These are phyloP conservation scores for Myiagra hebetior DNA, from an alignment of 2,113 vertebrate genomes.

Conservation along the genomic window DNA sequence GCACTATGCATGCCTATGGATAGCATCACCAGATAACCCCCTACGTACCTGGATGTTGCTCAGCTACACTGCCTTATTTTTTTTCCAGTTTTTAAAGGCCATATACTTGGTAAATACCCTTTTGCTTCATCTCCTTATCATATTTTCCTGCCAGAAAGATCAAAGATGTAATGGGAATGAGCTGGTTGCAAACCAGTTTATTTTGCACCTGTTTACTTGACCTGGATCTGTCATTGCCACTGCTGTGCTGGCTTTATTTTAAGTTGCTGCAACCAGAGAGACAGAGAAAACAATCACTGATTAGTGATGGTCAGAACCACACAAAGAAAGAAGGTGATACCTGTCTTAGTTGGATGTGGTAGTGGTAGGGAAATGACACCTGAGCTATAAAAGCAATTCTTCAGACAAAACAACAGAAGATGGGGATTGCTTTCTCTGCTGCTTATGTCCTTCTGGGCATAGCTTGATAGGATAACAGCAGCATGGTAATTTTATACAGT, in stretches of 20 bases:
- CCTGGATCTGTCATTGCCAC: not conserved
- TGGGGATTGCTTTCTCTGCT: not conserved
- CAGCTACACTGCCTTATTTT: not conserved
- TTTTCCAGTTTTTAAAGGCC: not conserved
- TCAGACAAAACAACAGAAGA: not conserved
- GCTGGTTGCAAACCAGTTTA: not conserved
- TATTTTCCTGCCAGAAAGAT: not conserved
- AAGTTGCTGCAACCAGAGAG: not conserved
- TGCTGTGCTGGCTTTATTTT: not conserved
- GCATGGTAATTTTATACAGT: not conserved
- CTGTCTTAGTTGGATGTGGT: not conserved
- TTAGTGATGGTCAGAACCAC: not conserved
- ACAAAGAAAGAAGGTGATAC: not conserved
- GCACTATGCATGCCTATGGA: not conserved
- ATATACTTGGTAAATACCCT: not conserved
- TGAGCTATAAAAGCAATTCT: not conserved
- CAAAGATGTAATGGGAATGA: not conserved
- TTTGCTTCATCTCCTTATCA: not conserved
- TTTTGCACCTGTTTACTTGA: not conserved
- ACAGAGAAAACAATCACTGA: not conserved
- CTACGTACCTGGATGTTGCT: not conserved
- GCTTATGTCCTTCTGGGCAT: not conserved
- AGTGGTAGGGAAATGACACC: not conserved
- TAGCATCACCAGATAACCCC: not conserved
- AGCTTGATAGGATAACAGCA: not conserved